Evolutionary conservation across 2,888 invertebrate genomes (phyloP), one percentile per base, ranked within the genome.

Genomic region (Drosophila kanekoi): DNA sequence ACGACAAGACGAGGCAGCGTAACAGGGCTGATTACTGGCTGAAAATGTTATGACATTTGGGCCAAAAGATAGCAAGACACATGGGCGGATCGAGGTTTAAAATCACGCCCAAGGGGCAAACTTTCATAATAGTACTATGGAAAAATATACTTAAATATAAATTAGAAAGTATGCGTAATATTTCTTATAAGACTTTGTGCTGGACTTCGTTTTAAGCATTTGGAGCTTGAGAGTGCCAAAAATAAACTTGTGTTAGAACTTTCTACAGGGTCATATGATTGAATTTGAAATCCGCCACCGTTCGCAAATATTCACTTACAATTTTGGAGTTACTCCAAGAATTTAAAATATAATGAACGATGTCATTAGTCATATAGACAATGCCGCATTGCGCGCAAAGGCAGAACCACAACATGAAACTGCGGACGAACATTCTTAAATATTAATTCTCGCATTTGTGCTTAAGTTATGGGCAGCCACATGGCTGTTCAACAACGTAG

Each of bases 361-460:
- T 81, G 87, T 91, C 91, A 90, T 90, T 91, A 90, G 90, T 91
- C 91, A 90, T 91, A 89, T 89, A 72, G 76, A 87, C 89, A 81
- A 89, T 81, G 74, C 67, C 70, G 75, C 80, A 69, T 64, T 79
- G 72, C 64, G 53, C 53, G 49, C 16, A 64, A 64, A 44, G 44
- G 38, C 45, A 41, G 40, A 72, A 40, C 38, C 56, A 37, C 43
- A 53, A 47, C 54, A 57, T 32, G 48, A 62, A 63, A 44, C 54
- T 49, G 57, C 14, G 40, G 56, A 45, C 63, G 37, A 66, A 72
- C 72, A 73, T 71, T 67, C 73, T 77, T 41, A 79, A 82, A 89
- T 89, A 89, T 85, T 84, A 84, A 89, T 89, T 82, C 72, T 52
- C 63, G 83, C 86, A 86, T 79, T 85, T 78, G 72, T 72, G 68